A percentile compares a stretch with the other conserved stretches of the same genome.
phyloP scores from a whole-genome alignment of 30 jellyfish, hydroid and myxozoan species.

The Aurelia aurita complex sp. Pacific region DNA sequence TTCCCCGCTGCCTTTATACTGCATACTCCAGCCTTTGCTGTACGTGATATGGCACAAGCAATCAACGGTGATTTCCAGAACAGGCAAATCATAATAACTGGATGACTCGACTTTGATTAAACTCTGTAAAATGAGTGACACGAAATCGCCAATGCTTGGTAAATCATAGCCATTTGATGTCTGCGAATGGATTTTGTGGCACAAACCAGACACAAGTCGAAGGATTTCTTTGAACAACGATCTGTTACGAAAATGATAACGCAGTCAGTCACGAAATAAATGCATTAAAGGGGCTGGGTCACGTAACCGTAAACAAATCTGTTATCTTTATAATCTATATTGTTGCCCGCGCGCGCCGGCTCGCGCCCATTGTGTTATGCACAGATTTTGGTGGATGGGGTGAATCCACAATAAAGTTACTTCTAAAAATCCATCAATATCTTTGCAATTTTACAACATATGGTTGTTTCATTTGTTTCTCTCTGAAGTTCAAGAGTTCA shows the following conservation, averaged over 20 bases:
- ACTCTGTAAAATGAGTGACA: slow-evolving; percentile 46
- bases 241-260: slow-evolving; percentile 17
- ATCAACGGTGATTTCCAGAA: slow-evolving; percentile 80
- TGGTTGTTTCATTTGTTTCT: too few species aligned
- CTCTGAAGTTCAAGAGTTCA: too few species aligned
- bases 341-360: too few species aligned
- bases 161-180: neutral
- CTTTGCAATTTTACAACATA: too few species aligned
- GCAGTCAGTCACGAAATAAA: neutral
- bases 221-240: slow-evolving; percentile 47
- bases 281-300: too few species aligned
- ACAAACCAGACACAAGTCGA: slow-evolving; percentile 9
- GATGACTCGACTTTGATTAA: slow-evolving; percentile 68
- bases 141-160: slow-evolving; percentile 43
- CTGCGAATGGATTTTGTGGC: slow-evolving; percentile 28
- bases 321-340: too few species aligned
- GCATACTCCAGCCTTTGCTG: slow-evolving; percentile 82
- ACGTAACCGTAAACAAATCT: too few species aligned
- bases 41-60: slow-evolving; percentile 73
- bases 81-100: slow-evolving; percentile 91
- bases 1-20: slow-evolving; percentile 63
- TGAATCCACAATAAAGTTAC: too few species aligned
- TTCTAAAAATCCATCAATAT: too few species aligned
- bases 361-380: too few species aligned
- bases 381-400: too few species aligned